Base-by-base conservation (phyloP, 2,113 vertebrate species). In the Motacilla alba region DNA sequence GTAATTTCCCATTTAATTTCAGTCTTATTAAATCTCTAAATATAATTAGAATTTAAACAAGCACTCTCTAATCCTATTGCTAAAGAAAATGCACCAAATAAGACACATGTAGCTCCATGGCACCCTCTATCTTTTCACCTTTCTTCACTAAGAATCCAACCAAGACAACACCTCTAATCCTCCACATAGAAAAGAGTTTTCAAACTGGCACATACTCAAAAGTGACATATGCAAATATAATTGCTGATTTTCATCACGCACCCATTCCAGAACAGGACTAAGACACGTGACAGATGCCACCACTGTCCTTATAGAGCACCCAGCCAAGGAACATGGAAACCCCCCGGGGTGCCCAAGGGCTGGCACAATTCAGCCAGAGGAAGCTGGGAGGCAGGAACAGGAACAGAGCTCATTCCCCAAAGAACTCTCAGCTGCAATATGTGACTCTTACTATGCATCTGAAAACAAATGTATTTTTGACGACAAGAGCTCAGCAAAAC, bases 1-100 rank as follows among this genome's bases (percentile, higher is more conserved):
- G 72, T 60, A 53, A 92, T 67, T 92, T 93, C 79, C 63, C 90
- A 83, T 75, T 95, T 95, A 76, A 95, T 92, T 95, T 94, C 75
- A 90, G 64, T 53, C 52, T 76, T 67, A 90, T 19, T 77, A 63
- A 88, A 73, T 93, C 52, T 88, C 67, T 90, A 26, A 93, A 77
- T 43, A 68, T 74, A 95, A 90, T 83, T 70, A 79, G n/a, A 28
- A 72, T 59, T 90, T 93, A 47, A 88, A 90, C 90, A 70, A 87
- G 31, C 10, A 63, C 43, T 85, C 66, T 77, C 50, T 85, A 83
- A 85, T 64, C 27, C 23, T 58, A 49, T n/a, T 62, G 81, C 63
- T 86, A 26, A 81, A 92, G 89, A 69, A 90, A 93, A 89, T 22
- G 12, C 46, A 92, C 17, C 37, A 78, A 33, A 16, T 20, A 80